A percentile compares a stretch with the other conserved stretches of the same genome.
Conservation (phyloP, 1,140 invertebrate species). For the Eumaeus atala region DNA sequence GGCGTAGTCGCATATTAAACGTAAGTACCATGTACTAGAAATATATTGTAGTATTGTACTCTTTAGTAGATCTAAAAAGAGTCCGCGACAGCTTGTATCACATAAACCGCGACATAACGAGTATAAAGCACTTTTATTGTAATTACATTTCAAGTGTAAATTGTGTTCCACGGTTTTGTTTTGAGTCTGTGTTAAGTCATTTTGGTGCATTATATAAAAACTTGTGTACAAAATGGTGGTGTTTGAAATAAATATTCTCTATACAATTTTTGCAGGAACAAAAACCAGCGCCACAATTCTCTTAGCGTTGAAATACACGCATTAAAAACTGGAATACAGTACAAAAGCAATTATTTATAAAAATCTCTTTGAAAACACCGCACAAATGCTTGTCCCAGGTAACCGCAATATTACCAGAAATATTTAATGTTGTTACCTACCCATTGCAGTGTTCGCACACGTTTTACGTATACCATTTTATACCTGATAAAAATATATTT, state of each 20-base stretch:
- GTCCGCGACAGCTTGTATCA: too few relatives aligned
- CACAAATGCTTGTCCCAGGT: slow-evolving; percentile 55
- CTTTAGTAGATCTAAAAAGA: too few relatives aligned
- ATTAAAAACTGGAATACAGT: slow-evolving; percentile 43
- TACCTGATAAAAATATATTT: slow-evolving; percentile 44
- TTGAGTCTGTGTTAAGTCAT: slow-evolving; percentile 5
- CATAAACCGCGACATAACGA: slow-evolving; percentile 15
- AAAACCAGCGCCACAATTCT: slow-evolving; percentile 39
- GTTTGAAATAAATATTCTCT: slow-evolving; percentile 31
- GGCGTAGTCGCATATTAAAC: too few relatives aligned
- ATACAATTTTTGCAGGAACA: slow-evolving; percentile 39
- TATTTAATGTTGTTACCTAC: slow-evolving; percentile 57
- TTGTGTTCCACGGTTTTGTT: slow-evolving; percentile 13
- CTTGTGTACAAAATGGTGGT: slow-evolving; percentile 23
- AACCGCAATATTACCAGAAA: slow-evolving; percentile 62
- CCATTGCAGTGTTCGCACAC: slow-evolving; percentile 41
- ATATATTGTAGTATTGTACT: too few relatives aligned
- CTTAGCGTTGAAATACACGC: slow-evolving; percentile 42
- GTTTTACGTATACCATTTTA: slow-evolving; percentile 48
- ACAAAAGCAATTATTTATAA: slow-evolving; percentile 64
- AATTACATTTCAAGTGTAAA: slow-evolving; percentile 10
- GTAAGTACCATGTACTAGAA: too few relatives aligned
- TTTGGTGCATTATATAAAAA: slow-evolving; percentile 7
- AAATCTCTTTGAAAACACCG: slow-evolving; percentile 58
- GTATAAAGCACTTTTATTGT: too few relatives aligned